Evolutionary conservation across 2,888 invertebrate genomes (phyloP).

Genomic region (Boloria selene): DNA sequence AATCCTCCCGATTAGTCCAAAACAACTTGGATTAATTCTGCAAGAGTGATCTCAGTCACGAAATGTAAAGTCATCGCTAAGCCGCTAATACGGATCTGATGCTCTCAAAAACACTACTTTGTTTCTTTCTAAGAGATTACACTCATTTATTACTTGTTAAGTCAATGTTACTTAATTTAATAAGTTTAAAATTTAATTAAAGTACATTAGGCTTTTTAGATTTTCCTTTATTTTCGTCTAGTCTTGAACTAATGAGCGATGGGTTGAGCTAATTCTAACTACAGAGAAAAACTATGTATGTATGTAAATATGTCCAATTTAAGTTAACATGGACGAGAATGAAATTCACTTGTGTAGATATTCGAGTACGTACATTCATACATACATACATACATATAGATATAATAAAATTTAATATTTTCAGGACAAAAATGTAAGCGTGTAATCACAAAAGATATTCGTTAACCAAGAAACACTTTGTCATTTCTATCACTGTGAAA

Average conservation of each 20-base stretch:
- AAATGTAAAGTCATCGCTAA: constrained; percentile 31
- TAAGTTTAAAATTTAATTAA: background rate
- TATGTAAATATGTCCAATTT: no score
- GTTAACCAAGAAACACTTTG: no score
- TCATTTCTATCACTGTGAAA: background rate
- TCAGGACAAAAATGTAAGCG: no score
- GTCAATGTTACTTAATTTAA: background rate
- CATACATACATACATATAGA: no score
- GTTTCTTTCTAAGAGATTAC: constrained; percentile 22
- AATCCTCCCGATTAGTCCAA: constrained; percentile 21
- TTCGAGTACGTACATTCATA: no score
- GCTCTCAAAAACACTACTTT: constrained; percentile 27
- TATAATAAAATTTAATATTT: no score
- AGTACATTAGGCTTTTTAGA: no score
- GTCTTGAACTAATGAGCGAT: no score
- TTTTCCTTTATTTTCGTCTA: no score
- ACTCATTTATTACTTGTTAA: constrained; percentile 1
- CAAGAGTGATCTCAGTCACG: constrained; percentile 20
- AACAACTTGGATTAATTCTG: constrained; percentile 27
- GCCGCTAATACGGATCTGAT: constrained; percentile 25
- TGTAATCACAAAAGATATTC: no score
- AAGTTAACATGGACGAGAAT: no score
- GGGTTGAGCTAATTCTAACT: no score
- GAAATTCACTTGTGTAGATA: background rate
- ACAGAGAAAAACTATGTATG: background rate